A percentile compares a stretch with the other conserved stretches of the same genome.
These are phyloP conservation scores for Drosophila prolongata DNA, from an alignment of 2,888 invertebrate species.

Conservation along the genomic window DNA sequence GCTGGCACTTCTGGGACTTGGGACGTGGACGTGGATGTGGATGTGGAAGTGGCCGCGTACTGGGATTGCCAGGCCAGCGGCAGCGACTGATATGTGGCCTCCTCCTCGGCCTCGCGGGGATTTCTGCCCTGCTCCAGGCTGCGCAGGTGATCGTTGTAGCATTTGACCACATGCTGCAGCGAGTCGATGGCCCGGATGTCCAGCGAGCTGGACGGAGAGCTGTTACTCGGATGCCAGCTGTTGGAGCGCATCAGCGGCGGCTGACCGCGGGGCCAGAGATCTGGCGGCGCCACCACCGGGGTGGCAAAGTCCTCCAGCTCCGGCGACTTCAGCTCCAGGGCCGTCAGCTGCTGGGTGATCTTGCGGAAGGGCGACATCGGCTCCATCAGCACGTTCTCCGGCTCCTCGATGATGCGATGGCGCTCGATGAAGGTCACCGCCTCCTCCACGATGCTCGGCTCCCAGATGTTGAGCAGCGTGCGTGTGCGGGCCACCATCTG, in stretches of 20 bases:
- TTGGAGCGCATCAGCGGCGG: slow-evolving; percentile 80
- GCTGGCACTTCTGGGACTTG: neutral
- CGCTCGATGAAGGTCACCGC: slow-evolving; percentile 93
- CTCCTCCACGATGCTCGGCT: slow-evolving; percentile 93
- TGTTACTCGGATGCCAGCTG: slow-evolving; percentile 73
- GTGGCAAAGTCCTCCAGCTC: slow-evolving; percentile 90
- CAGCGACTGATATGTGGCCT: slow-evolving; percentile 78
- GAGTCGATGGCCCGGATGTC: slow-evolving; percentile 83
- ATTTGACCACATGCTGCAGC: slow-evolving; percentile 82
- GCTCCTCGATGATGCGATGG: slow-evolving; percentile 85
- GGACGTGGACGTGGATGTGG: no score
- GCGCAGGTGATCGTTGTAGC: slow-evolving; percentile 81
- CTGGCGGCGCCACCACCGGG: slow-evolving; percentile 88
- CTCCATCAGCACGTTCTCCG: slow-evolving; percentile 85
- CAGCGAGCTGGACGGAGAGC: slow-evolving; percentile 75
- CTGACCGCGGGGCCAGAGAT: slow-evolving; percentile 87
- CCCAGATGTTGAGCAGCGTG: slow-evolving; percentile 93
- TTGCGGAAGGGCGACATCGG: slow-evolving; percentile 90
- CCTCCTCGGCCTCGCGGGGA: neutral
- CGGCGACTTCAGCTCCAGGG: slow-evolving; percentile 89
- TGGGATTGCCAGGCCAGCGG: slow-evolving; percentile 63
- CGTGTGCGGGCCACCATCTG: slow-evolving; percentile 92
- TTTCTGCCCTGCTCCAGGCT: slow-evolving; percentile 43
- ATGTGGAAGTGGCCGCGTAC: neutral
- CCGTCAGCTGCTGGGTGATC: slow-evolving; percentile 90